Evolutionary conservation across 2,113 vertebrate species (phyloP), one percentile per base, ranked within the genome.

Genomic region (Heterocephalus glaber): DNA sequence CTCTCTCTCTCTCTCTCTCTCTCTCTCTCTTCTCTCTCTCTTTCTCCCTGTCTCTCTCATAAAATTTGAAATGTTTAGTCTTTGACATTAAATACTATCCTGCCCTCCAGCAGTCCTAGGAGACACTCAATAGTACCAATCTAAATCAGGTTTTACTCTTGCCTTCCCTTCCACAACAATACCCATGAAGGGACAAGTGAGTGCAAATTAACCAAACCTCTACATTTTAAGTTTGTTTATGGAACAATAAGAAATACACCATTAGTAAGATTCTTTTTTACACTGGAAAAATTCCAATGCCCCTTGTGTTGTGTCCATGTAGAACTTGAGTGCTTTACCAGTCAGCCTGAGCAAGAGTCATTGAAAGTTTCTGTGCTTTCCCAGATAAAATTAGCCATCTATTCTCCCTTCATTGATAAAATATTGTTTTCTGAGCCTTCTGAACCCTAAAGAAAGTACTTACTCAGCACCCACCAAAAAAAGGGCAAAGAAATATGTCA

Each of bases 351-450:
- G 65, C 61, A 89, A 96, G 9, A 93, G 17, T 68, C 63, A 85
- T 61, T 90, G 88, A 83, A 92, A 65, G n/a, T 87, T 79, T 90
- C 92, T 33, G 35, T 76, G 58, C 52, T 95, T 81, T 87, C 41
- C 81, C 86, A 95, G 84, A 81, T 58, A 72, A 97, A 86, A 87
- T 4, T 58, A n/a, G 41, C 68, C 76, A 82, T 81, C 52, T 91
- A 88, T 70, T 90, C 60, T 61, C 41, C 5, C 54, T 24, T 82
- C 70, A 93, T 63, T 93, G 93, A 94, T 93, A 96, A 96, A 95
- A 72, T 11, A n/a, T 17, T 66, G 9, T 87, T 94, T 96, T 97
- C 72, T 80, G 38, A 90, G 74, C 9, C 85, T 72, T 96, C 41
- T 85, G 22, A 96, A 87, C 49, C 16, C 19, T 96, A 13, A 56